phyloP scores from a whole-genome alignment of 2,113 vertebrate genomes.

The Aphyosemion australe region DNA sequence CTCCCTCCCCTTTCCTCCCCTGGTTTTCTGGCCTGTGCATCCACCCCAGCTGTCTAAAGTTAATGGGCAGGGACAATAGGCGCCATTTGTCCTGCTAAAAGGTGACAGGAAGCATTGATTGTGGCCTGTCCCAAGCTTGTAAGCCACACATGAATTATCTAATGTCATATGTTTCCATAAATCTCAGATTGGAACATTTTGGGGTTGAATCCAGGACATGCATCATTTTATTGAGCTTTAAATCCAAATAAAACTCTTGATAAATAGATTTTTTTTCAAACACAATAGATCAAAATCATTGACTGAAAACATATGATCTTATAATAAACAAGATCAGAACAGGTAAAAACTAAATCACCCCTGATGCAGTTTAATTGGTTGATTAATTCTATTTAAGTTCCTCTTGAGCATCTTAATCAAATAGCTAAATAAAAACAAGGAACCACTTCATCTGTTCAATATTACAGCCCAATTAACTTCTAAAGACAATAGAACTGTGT shows the following conservation, averaged over 20 bases:
- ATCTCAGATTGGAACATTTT: constrained; percentile 33
- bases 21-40: constrained; percentile 42
- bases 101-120: constrained; percentile 79
- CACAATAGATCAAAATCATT: neutral
- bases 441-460: neutral
- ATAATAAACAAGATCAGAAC: constrained; percentile 15
- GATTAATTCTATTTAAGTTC: constrained; percentile 9
- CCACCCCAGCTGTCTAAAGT: constrained; percentile 66
- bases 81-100: constrained; percentile 78
- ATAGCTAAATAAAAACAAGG: neutral
- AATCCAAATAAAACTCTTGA: constrained; percentile 35
- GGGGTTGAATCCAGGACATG: constrained; percentile 7
- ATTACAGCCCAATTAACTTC: neutral
- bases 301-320: constrained; percentile 3
- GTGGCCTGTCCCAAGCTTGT: constrained; percentile 57
- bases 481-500: neutral
- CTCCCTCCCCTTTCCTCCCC: neutral
- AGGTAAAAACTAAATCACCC: constrained; percentile 12
- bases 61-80: constrained; percentile 67
- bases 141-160: constrained; percentile 55
- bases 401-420: neutral
- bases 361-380: constrained; percentile 28
- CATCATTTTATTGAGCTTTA: constrained; percentile 41
- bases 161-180: constrained; percentile 39
- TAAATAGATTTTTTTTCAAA: constrained; percentile 20